phyloP scores from a whole-genome alignment of 2,113 vertebrate genomes.

The Channa argus region DNA sequence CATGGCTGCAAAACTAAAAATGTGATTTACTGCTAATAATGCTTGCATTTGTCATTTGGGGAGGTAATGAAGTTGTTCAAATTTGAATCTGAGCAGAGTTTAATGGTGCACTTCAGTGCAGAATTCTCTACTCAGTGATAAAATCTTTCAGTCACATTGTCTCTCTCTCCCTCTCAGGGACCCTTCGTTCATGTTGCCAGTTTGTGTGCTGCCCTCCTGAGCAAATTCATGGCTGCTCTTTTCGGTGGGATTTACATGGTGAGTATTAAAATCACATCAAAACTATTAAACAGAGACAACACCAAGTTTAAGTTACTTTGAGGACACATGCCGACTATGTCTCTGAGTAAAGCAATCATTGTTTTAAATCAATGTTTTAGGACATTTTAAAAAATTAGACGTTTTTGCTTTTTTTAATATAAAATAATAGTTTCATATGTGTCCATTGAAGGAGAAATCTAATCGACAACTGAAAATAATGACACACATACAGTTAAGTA shows the following conservation, averaged over 20 bases:
- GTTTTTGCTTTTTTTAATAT: too few species aligned
- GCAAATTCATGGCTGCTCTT: conserved; percentile 94
- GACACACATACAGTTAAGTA: too few species aligned
- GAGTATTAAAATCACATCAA: conserved; percentile 47
- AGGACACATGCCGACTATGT: too few species aligned
- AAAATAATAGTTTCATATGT: too few species aligned
- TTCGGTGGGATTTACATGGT: conserved; percentile 96
- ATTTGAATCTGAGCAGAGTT: conserved; percentile 32
- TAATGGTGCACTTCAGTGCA: conserved; percentile 22
- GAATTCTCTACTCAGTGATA: conserved; percentile 7
- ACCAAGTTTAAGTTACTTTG: too few species aligned
- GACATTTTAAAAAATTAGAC: too few species aligned
- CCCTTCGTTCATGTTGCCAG: conserved; percentile 94
- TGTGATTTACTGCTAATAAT: conserved; percentile 34
- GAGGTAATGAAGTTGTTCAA: conserved; percentile 33
- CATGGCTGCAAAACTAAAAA: conserved; percentile 27
- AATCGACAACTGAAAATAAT: too few species aligned
- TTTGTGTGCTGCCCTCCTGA: conserved; percentile 92
- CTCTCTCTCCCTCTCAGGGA: conserved; percentile 67
- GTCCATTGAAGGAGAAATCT: too few species aligned
- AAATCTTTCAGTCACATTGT: conserved; percentile 20
- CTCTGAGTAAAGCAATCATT: background rate
- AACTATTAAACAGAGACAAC: background rate
- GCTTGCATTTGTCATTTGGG: conserved; percentile 10
- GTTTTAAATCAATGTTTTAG: background rate